Conservation (phyloP, 2,113 vertebrate species). For the Alosa alosa region DNA sequence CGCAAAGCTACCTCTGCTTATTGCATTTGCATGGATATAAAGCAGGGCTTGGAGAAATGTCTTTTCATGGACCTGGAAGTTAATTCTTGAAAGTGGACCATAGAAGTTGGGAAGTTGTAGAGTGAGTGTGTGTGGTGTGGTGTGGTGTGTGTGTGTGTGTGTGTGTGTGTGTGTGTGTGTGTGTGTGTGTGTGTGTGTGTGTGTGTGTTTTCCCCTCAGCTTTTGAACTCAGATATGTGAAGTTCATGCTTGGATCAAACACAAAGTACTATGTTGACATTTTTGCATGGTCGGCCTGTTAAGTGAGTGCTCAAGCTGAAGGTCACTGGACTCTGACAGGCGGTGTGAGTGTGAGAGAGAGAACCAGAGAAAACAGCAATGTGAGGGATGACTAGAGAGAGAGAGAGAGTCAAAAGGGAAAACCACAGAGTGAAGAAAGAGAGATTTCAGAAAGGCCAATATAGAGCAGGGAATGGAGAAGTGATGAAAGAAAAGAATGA, state of each 20-base stretch:
- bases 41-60: neutral
- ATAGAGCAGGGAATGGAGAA: neutral
- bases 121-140: neutral
- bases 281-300: neutral
- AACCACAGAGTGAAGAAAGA: neutral
- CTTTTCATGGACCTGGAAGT: neutral
- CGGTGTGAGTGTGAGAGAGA: neutral
- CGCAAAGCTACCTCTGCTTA: neutral
- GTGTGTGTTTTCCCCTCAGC: neutral
- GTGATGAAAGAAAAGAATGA: neutral
- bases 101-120: neutral
- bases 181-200: neutral
- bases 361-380: neutral
- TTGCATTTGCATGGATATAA: neutral
- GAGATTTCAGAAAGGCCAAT: neutral
- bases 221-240: neutral
- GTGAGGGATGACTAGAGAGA: neutral
- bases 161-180: neutral
- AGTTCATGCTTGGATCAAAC: neutral
- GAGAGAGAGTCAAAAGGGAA: neutral
- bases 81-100: neutral
- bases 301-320: neutral
- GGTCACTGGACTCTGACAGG: neutral
- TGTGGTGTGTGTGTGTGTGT: slow-evolving; percentile 10
- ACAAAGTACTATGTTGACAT: neutral